Base-by-base conservation (phyloP, 2,888 invertebrate genomes). In the Leptarthrus brevirostris region DNA sequence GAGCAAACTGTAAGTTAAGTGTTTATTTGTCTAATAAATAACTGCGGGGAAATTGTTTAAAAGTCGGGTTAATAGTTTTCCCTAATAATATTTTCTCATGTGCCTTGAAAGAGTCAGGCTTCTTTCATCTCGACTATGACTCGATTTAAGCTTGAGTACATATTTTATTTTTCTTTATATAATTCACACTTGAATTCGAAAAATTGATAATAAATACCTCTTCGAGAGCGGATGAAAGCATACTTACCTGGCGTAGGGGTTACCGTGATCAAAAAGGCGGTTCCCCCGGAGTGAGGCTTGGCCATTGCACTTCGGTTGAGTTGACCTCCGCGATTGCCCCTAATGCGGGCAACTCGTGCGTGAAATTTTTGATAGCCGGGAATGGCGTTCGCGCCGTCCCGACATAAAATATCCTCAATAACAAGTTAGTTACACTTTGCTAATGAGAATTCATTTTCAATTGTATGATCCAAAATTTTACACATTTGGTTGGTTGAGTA, bases 181-280 rank as follows among this genome's bases (percentile, higher is more conserved):
- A 47, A 47, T 47, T 47, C 47, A 47, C 47, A 47, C 3, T 2
- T 14, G 3, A 1, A 12, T 2, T 16, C 14, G 47, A 14, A 47
- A 47, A n/a, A 1, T 5, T 2, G 6, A 10, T 2, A 1, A 47
- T 47, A 47, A 12, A 10, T n/a, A 16, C 47, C 5, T 6, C 8
- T 12, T 1, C 2, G 24, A 49, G 16, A 24, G n/a, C 44, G 26
- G 10, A 20, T 44, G 8, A 16, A 77, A 78, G 75, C 78, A 79
- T 79, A 79, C 79, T 79, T 79, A 79, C 79, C 87, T 87, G 87
- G 87, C 86, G 86, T 86, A 86, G 86, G 85, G 86, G 85, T 86
- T 86, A 89, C 88, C 88, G 86, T 89, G 90, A 91, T 90, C 90
- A 89, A 78, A 77, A 88, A 90, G 90, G 89, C 87, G 88, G 89